phyloP scores from a whole-genome alignment of 2,113 vertebrate genomes.

The Indicator maculatus region DNA sequence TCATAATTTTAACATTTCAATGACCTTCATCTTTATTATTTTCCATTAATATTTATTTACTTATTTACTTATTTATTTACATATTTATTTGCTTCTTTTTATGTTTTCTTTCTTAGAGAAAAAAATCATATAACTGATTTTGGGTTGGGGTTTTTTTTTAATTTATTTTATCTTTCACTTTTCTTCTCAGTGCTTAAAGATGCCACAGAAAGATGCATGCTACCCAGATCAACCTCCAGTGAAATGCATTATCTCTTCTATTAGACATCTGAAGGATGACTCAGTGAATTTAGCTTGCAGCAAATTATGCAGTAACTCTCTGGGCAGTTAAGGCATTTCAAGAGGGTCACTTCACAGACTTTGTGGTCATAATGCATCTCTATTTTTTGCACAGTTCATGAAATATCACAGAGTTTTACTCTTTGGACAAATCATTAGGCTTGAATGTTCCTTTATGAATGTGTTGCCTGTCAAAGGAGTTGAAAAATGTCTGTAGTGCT shows the following conservation, averaged over 20 bases:
- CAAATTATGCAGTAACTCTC: background rate
- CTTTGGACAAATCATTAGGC: background rate
- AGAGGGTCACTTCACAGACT: background rate
- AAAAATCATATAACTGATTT: background rate
- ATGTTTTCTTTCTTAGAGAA: background rate
- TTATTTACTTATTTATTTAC: background rate
- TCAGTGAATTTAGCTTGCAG: background rate
- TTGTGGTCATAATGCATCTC: background rate
- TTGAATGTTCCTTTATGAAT: background rate
- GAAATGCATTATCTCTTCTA: background rate
- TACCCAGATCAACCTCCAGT: background rate
- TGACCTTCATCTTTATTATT: background rate
- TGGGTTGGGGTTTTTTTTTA: background rate
- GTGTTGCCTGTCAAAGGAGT: background rate
- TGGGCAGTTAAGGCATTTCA: background rate
- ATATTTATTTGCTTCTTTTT: no score
- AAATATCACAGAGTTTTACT: background rate
- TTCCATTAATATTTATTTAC: background rate
- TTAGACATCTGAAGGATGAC: background rate
- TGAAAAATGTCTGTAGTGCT: background rate
- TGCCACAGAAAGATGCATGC: background rate
- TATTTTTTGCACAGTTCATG: background rate
- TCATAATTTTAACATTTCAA: background rate
- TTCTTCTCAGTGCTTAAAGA: background rate
- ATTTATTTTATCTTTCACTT: background rate